Base-by-base conservation (phyloP, 2,888 invertebrate species). In the Epiblema foenella region DNA sequence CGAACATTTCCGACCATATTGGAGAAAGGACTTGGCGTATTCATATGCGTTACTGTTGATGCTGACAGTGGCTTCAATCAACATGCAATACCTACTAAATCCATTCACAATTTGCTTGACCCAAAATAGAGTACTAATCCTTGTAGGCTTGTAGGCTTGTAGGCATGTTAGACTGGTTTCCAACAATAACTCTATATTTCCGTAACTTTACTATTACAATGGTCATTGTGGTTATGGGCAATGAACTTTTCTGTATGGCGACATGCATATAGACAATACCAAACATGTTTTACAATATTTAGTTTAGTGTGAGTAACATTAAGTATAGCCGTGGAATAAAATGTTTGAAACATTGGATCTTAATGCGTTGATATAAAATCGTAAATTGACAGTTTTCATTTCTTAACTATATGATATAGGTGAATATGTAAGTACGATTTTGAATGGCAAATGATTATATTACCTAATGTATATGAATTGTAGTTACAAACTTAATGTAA, bases 171-270 rank as follows among this genome's bases (percentile, higher is more conserved):
- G 33, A 62, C 62, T 62, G 49, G 29, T 49, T 62, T 29, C 17
- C 5, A n/a, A 62, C 33, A 49, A 29, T 33, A 62, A 42, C 42
- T n/a, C 20, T 9, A 42, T 24, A 39, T 20, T 15, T 49, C 33
- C 9, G 63, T 63, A 18, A 33, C 51, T 18, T 62, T 63, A 2
- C 17, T 17, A 33, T 62, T 17, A 62, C 62, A 62, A 62, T 49
- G 62, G 17, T 49, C 49, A 17, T 33, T 33, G 29, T 62, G n/a
- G 39, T 58, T n/a, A 12, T 62, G 49, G 62, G 17, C 33, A 63
- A 5, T 51, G 62, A 37, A 63, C 51, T 37, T 18, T 29, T 60
- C 49, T 72, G 72, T 73, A 68, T 68, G 73, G 70, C 33, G 33
- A 72, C 9, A n/a, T n/a, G 29, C 29, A 57, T 18, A 70, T 59